Base-by-base conservation (phyloP, 2,797 vertebrate species). In the Rhinichthys osculus region DNA sequence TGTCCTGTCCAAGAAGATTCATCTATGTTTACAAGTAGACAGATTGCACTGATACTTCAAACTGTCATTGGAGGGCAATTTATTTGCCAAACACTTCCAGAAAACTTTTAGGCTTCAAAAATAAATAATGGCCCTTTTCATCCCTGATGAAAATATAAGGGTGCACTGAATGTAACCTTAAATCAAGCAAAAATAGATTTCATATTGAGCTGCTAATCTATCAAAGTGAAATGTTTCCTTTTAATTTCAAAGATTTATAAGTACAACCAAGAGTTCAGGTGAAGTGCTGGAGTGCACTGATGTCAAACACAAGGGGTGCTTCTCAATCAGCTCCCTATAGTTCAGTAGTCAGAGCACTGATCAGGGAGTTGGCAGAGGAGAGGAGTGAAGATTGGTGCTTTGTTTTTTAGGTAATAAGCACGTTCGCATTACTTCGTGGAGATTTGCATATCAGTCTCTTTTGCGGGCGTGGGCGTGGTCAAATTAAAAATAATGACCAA, bases 21-120 rank as follows among this genome's bases (percentile, higher is more conserved):
- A 42, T 82, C 70, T 69, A 33, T 35, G 59, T 87, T 85, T 71
- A 72, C 74, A 85, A 72, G 67, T 70, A 40, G 30, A 67, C 27
- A 47, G 23, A 76, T 23, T 77, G 64, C 44, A 85, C 47, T 35
- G 38, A 78, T 81, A 62, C 74, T 69, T 84, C 40, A 83, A 78
- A 80, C 52, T 54, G 62, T 72, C 52, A 47, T 50, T 23, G 23
- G 27, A 54, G 33, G 30, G 70, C 27, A 77, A 27, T 86, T 80
- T 82, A 76, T 70, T 33, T 27, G 19, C n/a, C 52, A 70, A 79
- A 78, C 7, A 14, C 50, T 64, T 87, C 16, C 66, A 73, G 52
- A 7, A 23, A 38, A 72, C 38, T 77, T 87, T 81, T 67, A 78
- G 14, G 16, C 19, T 42, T 21, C 7, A 59, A 19, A 71, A 54